A percentile compares a stretch with the other conserved stretches of the same genome.
Evolutionary conservation across 2,797 vertebrate species (phyloP).

Genomic region (Platalea minor): DNA sequence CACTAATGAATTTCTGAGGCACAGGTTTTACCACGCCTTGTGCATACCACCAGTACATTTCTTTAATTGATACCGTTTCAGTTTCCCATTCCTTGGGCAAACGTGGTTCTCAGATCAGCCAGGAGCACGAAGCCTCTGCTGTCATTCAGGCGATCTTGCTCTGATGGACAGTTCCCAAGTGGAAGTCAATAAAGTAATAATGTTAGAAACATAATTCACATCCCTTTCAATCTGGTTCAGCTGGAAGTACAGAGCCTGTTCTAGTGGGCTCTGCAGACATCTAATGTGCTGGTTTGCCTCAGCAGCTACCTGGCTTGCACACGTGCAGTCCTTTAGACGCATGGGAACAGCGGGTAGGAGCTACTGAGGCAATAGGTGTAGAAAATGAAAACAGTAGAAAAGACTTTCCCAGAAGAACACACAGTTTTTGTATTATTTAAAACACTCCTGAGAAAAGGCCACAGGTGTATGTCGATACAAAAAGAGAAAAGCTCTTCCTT

Average conservation of each 20-base stretch:
- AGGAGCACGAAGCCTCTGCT: not conserved
- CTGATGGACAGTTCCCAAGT: not conserved
- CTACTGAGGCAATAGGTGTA: not conserved
- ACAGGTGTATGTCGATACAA: not conserved
- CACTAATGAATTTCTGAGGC: not conserved
- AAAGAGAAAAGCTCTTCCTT: not conserved
- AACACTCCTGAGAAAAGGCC: not conserved
- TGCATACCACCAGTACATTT: not conserved
- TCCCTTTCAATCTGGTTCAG: not conserved
- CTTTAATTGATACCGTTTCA: not conserved
- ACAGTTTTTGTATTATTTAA: not conserved
- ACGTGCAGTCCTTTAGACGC: not conserved
- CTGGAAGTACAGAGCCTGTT: not conserved
- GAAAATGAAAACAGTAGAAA: not conserved
- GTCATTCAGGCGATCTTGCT: not conserved
- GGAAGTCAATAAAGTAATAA: not conserved
- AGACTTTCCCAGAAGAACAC: not conserved
- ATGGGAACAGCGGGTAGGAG: not conserved
- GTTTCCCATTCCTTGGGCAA: not conserved
- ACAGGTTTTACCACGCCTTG: not conserved
- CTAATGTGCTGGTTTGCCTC: not conserved
- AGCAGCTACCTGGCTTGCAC: not conserved
- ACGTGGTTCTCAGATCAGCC: not conserved
- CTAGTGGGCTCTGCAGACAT: not conserved
- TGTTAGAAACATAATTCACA: slow-evolving; percentile 5